A percentile compares a stretch with the other conserved stretches of the same genome.
phyloP scores from a whole-genome alignment of 2,113 vertebrate species.

The Ctenomys sociabilis region DNA sequence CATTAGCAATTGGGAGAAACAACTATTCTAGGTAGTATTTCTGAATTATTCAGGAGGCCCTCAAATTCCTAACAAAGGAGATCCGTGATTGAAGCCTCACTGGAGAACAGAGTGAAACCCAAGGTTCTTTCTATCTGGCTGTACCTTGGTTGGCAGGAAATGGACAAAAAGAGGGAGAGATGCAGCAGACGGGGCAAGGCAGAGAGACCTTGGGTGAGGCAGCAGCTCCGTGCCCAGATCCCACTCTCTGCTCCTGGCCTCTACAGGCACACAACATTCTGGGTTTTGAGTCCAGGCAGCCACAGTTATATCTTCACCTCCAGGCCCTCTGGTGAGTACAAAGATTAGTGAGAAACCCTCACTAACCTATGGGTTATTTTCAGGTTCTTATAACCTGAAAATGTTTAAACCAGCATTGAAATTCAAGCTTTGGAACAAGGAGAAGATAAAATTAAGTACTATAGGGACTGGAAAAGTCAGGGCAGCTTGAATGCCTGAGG shows the following conservation, averaged over 20 bases:
- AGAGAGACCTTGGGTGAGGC: not conserved
- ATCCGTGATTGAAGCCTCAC: conserved; percentile 79
- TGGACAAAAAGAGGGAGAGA: not conserved
- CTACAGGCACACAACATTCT: too few species aligned
- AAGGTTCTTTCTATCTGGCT: conserved; percentile 73
- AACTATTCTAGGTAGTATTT: conserved; percentile 89
- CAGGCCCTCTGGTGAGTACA: not conserved
- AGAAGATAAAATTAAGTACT: not conserved
- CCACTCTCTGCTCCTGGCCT: not conserved
- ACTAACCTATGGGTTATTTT: not conserved
- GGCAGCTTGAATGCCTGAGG: fast-evolving
- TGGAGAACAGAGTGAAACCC: conserved; percentile 80
- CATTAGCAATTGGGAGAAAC: conserved; percentile 91
- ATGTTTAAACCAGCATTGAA: not conserved
- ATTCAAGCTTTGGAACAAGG: not conserved
- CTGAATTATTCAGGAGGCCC: conserved; percentile 91
- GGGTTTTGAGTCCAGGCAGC: not conserved
- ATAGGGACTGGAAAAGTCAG: not conserved
- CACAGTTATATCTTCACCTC: not conserved
- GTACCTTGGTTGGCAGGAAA: conserved; percentile 49
- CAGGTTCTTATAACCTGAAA: not conserved
- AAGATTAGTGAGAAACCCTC: not conserved
- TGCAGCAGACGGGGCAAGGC: fast-evolving
- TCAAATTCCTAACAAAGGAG: conserved; percentile 85
- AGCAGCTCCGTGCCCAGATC: not conserved